Base-by-base conservation (phyloP, 2,113 vertebrate genomes). In the Oncorhynchus keta region DNA sequence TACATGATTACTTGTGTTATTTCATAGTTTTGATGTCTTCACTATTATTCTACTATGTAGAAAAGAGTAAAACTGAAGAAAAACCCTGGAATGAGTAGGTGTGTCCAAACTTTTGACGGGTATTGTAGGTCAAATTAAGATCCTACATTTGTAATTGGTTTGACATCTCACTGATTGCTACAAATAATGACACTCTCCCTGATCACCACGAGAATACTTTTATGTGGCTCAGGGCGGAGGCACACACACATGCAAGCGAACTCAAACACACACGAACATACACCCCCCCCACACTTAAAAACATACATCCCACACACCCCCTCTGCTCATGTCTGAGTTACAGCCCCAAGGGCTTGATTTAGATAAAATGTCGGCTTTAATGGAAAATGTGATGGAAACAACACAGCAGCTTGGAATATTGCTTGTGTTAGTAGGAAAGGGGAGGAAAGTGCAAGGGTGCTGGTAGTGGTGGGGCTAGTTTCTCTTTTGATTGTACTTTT, bases 361-460 rank as follows among this genome's bases (percentile, higher is more conserved):
- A 92, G 93, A 95, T 93, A 88, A 94, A 94, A 94, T 92, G 92
- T 94, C 93, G 96, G 90, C 93, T 94, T 95, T 95, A 95, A 95
- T 93, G 93, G 94, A 91, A 92, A 92, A 89, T 89, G 84, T 92
- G 90, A 95, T 93, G 88, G 92, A 93, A 91, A 89, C 90, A 90
- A 90, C 93, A 92, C 88, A 90, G 90, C 84, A 83, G 45, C 85
- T 83, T 70, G 86, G 84, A 92, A 91, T 87, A 87, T 89, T 88
- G 88, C 79, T 78, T 76, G 81, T 83, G 80, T 79, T 86, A 86
- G 90, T 88, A 88, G 83, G 78, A 83, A 80, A 83, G 76, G 76
- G 80, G 68, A 84, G 79, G 76, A 72, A 80, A 83, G 76, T 85
- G 87, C 75, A 75, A 77, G 75, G 82, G 72, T 26, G 35, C 76